A percentile compares a stretch with the other conserved stretches of the same genome.
phyloP scores from a whole-genome alignment of 2,888 invertebrate species.

The Nasonovia ribisnigri region DNA sequence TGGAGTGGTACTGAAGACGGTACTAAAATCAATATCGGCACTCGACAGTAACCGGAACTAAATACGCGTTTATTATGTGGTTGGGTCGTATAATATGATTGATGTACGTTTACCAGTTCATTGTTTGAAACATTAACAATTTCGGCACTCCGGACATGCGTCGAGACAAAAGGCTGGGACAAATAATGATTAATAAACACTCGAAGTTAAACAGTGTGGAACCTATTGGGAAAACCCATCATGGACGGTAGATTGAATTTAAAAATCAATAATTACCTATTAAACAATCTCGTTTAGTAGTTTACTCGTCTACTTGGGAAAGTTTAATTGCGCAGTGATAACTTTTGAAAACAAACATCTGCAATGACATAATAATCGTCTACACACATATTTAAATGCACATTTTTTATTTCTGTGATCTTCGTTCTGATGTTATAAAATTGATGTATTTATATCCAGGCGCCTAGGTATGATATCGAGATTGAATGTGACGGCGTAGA shows the following conservation, averaged over 20 bases:
- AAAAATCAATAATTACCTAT: not conserved
- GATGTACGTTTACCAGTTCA: not conserved
- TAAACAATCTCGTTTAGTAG: not conserved
- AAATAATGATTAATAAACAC: conserved; percentile 23
- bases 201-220: not conserved
- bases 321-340: not conserved
- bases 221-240: not conserved
- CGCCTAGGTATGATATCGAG: not conserved
- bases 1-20: conserved; percentile 17
- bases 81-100: not conserved
- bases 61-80: conserved; percentile 17
- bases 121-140: conserved; percentile 30
- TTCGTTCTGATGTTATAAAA: not conserved
- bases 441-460: not conserved
- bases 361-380: not conserved
- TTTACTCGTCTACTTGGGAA: not conserved
- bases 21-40: conserved; percentile 13
- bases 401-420: not conserved
- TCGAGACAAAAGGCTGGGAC: not conserved
- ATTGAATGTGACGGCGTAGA: not conserved
- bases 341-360: not conserved
- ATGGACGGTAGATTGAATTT: not conserved
- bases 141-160: not conserved
- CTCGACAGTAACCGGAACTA: not conserved
- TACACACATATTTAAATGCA: not conserved